Base-by-base conservation (phyloP, 2,888 invertebrate genomes). In the Sphaerophoria rueppellii region DNA sequence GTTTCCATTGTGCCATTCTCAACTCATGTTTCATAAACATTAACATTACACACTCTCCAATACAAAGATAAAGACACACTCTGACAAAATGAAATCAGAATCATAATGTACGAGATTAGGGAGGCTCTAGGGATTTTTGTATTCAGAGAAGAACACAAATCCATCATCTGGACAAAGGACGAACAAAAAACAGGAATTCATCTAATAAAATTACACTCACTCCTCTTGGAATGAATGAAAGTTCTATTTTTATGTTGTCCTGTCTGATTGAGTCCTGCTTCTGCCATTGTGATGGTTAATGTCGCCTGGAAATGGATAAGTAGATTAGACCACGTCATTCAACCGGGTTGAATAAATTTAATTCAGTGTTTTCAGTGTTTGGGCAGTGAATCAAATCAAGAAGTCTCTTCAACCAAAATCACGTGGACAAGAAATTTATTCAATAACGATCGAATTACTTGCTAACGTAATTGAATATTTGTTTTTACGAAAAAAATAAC, bases 151-250 rank as follows among this genome's bases (percentile, higher is more conserved):
- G 6, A 14, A 34, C 14, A 48, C 48, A 48, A 61, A 61, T 61
- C 61, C 61, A 61, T 61, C 61, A 46, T 48, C 61, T 46, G 32
- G 32, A 12, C 16, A 61, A 12, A 48, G 14, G 43, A 61, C 9
- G 4, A 40, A 40, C 6, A 14, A 61, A 61, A 24, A 46, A n/a
- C 24, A 61, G 24, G 24, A 24, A 24, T 24, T 24, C 24, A 24
- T 32, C 46, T 61, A 61, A 46, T 61, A 61, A 61, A 61, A 61
- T 61, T 61, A 43, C n/a, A 46, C 46, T 32, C 61, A 14, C 32
- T 46, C n/a, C n/a, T 43, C 24, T 46, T 55, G 32, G 34, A 52
- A 34, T 61, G 43, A 43, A 32, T 24, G 32, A 46, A 46, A 46
- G 46, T 7, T 34, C 46, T 61, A 24, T 2, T 40, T 46, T 40